Percentiles rank a stretch among this genome's conserved stretches.
These are phyloP conservation scores for Scyliorhinus canicula DNA, from an alignment of 2,797 vertebrate species.

Conservation along the genomic window DNA sequence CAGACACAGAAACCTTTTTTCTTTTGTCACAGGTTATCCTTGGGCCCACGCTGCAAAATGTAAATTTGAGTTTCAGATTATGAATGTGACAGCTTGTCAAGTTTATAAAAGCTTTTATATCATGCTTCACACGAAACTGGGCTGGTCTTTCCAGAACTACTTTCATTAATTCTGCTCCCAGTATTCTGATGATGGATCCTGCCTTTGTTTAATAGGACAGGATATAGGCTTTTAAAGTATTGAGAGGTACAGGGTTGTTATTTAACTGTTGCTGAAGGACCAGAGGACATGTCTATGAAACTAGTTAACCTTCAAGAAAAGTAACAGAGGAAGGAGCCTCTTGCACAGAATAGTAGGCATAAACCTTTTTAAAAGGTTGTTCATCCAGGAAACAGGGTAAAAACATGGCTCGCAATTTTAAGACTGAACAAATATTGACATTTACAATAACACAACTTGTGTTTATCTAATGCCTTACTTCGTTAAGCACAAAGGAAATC, in stretches of 20 bases:
- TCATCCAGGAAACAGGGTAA: neutral
- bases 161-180: neutral
- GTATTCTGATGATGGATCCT: neutral
- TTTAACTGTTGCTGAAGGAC: neutral
- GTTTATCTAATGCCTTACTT: neutral
- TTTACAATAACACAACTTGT: neutral
- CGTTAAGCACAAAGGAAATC: neutral
- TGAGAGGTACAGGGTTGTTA: neutral
- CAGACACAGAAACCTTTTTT: neutral
- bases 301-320: neutral
- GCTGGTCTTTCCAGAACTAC: neutral
- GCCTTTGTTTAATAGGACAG: neutral
- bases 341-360: neutral
- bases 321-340: neutral
- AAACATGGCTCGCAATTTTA: neutral
- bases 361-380: neutral
- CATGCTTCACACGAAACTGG: neutral
- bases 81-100: neutral
- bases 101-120: neutral
- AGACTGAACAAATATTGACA: neutral
- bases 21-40: neutral
- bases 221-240: neutral
- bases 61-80: neutral
- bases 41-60: neutral
- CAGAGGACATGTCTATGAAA: neutral